Evolutionary conservation across 2,113 vertebrate genomes (phyloP).

Genomic region (Rhabdornis inornatus): DNA sequence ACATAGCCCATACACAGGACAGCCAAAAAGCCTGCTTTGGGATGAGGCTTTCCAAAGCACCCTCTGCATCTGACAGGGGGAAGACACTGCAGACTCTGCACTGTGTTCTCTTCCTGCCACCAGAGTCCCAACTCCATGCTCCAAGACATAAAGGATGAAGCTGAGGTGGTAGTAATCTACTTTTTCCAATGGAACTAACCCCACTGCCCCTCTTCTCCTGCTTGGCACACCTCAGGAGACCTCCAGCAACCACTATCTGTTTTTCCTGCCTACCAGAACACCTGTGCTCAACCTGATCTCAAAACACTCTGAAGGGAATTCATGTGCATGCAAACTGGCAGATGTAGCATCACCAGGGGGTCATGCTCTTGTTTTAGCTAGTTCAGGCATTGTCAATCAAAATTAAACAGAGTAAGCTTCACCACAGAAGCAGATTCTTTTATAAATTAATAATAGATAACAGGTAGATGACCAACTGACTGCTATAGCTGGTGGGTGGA

Average conservation of each 20-base stretch:
- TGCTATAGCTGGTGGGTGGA: background rate
- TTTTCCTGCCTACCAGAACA: background rate
- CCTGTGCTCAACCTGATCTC: background rate
- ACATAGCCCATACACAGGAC: background rate
- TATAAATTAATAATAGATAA: background rate
- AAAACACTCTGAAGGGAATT: background rate
- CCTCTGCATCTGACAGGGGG: rapidly evolving
- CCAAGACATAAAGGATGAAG: background rate
- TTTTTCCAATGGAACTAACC: background rate
- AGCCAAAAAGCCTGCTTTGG: background rate
- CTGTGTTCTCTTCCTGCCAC: background rate
- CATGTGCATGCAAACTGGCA: background rate
- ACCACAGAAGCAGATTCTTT: background rate
- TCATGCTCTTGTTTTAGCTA: background rate
- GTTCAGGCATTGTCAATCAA: background rate
- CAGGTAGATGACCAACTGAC: background rate
- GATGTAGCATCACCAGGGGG: background rate
- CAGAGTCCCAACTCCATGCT: background rate
- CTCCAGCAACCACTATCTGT: background rate
- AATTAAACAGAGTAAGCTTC: background rate
- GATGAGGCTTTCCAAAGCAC: background rate
- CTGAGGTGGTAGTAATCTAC: background rate
- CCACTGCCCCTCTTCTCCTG: background rate
- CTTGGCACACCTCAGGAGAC: rapidly evolving
- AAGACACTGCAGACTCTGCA: background rate